Evolutionary conservation across 2,888 invertebrate genomes (phyloP).

Genomic region (Noctua fimbriata): DNA sequence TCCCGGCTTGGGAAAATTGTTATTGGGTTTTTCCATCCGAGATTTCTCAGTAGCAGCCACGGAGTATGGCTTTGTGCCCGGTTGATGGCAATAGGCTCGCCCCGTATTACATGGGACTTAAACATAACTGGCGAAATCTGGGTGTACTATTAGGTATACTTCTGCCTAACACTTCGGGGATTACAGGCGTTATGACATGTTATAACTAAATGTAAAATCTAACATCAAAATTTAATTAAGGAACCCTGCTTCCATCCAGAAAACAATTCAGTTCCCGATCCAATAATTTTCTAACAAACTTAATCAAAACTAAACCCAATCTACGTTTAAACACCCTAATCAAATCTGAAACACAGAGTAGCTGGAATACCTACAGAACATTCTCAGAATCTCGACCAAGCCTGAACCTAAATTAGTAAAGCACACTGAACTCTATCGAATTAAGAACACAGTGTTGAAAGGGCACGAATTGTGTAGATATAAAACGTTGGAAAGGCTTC

Average conservation of each 20-base stretch:
- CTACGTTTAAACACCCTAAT: slow-evolving; percentile 35
- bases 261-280: slow-evolving; percentile 12
- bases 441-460: slow-evolving; percentile 61
- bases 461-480: slow-evolving; percentile 62
- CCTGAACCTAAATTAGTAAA: slow-evolving; percentile 51
- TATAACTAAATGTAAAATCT: not conserved
- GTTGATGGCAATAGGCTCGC: too few species aligned
- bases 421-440: slow-evolving; percentile 60
- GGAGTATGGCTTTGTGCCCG: too few species aligned
- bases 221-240: slow-evolving; percentile 25
- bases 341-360: slow-evolving; percentile 37
- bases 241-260: not conserved
- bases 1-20: too few species aligned
- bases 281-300: slow-evolving; percentile 33
- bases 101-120: too few species aligned
- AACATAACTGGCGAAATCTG: too few species aligned
- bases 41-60: too few species aligned
- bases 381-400: slow-evolving; percentile 42
- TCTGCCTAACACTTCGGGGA: too few species aligned
- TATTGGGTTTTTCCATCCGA: too few species aligned
- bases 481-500: slow-evolving; percentile 76
- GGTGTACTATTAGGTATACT: too few species aligned
- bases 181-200: too few species aligned
- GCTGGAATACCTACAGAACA: slow-evolving; percentile 37
- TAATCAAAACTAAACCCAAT: slow-evolving; percentile 48